These are phyloP conservation scores for Otis tarda DNA, from an alignment of 2,113 vertebrate species.

Conservation along the genomic window DNA sequence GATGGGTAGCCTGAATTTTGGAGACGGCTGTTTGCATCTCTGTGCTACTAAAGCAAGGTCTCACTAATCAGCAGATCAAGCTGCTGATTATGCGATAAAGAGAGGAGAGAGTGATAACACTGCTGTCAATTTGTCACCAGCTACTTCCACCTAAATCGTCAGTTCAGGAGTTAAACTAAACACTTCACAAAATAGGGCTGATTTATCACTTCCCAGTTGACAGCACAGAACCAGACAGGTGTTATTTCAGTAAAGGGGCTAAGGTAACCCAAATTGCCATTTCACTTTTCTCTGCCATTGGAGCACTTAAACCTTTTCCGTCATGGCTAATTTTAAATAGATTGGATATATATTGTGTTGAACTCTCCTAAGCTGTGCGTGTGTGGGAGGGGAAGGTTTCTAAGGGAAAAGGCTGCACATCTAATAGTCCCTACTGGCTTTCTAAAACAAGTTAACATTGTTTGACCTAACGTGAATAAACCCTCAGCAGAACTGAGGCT, in stretches of 20 bases:
- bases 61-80: neutral
- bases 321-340: neutral
- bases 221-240: neutral
- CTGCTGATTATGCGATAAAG: constrained; percentile 32
- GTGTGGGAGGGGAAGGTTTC: constrained; percentile 43
- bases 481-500: constrained; percentile 20
- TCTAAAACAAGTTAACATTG: constrained; percentile 58
- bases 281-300: neutral
- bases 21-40: neutral
- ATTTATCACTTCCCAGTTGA: neutral
- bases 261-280: neutral
- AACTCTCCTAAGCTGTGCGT: neutral
- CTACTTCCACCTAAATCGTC: constrained; percentile 5
- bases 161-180: constrained; percentile 31
- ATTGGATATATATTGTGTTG: constrained; percentile 29
- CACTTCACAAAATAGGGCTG: constrained; percentile 13
- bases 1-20: neutral
- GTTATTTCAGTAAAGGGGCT: neutral
- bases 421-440: constrained; percentile 35
- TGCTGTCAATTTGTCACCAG: constrained; percentile 9
- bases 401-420: constrained; percentile 38
- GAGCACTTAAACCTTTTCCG: constrained; percentile 16
- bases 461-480: constrained; percentile 57
- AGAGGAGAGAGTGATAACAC: neutral
- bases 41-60: neutral